Conservation (phyloP, 2,888 invertebrate genomes). For the Andrena bicolor region DNA sequence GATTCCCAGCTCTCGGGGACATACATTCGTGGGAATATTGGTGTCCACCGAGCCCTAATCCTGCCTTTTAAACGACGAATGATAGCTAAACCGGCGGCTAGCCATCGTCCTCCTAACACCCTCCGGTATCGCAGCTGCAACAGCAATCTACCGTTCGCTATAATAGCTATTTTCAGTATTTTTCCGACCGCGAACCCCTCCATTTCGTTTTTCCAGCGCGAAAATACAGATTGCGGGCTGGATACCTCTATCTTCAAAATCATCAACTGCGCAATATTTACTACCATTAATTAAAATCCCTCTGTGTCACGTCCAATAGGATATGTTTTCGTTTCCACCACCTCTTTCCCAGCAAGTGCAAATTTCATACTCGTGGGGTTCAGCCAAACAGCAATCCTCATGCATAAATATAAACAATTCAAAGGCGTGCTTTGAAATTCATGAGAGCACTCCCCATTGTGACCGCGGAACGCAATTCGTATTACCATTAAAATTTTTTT, state of each 20-base stretch:
- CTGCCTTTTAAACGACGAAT: constrained; percentile 46
- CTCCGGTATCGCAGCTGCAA: not conserved
- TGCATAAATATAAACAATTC: constrained; percentile 16
- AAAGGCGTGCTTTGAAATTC: not conserved
- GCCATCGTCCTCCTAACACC: constrained; percentile 42
- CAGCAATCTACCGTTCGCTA: constrained; percentile 9
- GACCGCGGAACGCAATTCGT: not conserved
- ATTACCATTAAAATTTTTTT: constrained; percentile 22
- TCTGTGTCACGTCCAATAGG: not conserved
- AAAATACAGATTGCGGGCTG: not conserved
- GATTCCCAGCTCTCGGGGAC: constrained; percentile 36
- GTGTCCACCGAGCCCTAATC: constrained; percentile 34
- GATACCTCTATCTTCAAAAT: not conserved
- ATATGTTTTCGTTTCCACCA: not conserved
- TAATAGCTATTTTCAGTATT: constrained; percentile 36
- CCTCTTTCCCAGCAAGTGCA: not conserved
- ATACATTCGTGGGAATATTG: constrained; percentile 49
- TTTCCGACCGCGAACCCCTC: not conserved
- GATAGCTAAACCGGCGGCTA: constrained; percentile 31
- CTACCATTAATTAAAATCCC: not conserved
- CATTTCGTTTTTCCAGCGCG: not conserved
- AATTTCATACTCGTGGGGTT: not conserved
- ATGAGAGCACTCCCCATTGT: not conserved
- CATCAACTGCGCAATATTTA: not conserved
- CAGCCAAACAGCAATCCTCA: not conserved